Evolutionary conservation across 2,113 vertebrate genomes (phyloP), one percentile per base, ranked within the genome.

Genomic region (Ammodytes dubius): DNA sequence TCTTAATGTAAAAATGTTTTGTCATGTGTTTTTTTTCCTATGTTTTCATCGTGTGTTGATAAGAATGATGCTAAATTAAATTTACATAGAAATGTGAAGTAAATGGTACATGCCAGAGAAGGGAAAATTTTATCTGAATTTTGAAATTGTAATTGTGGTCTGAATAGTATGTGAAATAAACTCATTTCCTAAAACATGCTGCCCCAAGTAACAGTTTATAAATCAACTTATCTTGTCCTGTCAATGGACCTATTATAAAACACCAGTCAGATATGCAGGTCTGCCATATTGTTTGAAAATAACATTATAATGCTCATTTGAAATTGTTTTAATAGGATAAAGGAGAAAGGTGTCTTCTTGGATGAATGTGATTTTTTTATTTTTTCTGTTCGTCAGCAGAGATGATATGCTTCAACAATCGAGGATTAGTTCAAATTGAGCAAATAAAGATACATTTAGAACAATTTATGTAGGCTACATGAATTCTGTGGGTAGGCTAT

Each of bases 101-200:
- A 63, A 50, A 72, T 59, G 12, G 17, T 54, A 39, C 14, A 79
- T 69, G 46, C 11, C 6, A 6, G 4, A 11, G 0, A 17, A 71
- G 5, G 15, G 4, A 15, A 40, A 13, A 35, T 35, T 8, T 64
- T 47, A 6, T n/a, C 17, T 11, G 14, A 64, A 37, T 8, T 61
- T 17, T 3, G 11, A 14, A 50, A 15, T 50, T 2, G 9, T 7
- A 40, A 60, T 14, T 0, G 0, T 40, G 49, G 7, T 60, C 27
- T 52, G 57, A 7, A 61, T 77, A 66, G 60, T 7, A 56, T 52
- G 14, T 45, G 2, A 19, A 64, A 78, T 77, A 61, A 53, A 67
- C 35, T 12, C 5, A 3, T 47, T 46, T 77, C 13, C 60, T 27
- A 2, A 74, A 78, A 57, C 42, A 6, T 40, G 39, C 39, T 14